A percentile compares a stretch with the other conserved stretches of the same genome.
Conservation (phyloP, 2,797 vertebrate species). For the Brotula barbata region DNA sequence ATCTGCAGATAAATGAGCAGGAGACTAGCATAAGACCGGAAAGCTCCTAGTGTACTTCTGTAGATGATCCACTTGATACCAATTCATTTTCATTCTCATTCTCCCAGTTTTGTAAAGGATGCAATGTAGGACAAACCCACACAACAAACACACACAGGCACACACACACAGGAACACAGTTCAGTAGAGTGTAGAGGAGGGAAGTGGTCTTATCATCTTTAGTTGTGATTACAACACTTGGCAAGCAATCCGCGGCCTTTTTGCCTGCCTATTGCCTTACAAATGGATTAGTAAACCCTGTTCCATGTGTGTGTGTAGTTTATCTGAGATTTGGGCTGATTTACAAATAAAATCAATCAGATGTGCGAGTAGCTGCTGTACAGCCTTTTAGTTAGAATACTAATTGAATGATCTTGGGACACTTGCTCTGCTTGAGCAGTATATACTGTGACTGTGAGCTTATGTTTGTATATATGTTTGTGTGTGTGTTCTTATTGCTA, state of each 20-base stretch:
- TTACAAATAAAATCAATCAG: slow-evolving; percentile 78
- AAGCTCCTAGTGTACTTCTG: slow-evolving; percentile 74
- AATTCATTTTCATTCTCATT: slow-evolving; percentile 71
- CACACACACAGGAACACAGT: slow-evolving; percentile 26
- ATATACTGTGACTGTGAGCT: slow-evolving; percentile 15
- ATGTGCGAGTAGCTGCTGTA: slow-evolving; percentile 72
- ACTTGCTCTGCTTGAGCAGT: slow-evolving; percentile 23
- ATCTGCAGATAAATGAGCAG: slow-evolving; percentile 66
- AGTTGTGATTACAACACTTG: slow-evolving; percentile 80
- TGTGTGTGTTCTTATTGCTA: too few species aligned
- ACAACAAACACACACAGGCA: slow-evolving; percentile 42
- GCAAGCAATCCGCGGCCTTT: slow-evolving; percentile 74
- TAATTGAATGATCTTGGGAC: slow-evolving; percentile 60
- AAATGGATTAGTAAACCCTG: slow-evolving; percentile 78
- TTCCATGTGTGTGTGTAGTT: slow-evolving; percentile 72
- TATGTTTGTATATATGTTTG: neutral
- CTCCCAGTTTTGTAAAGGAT: slow-evolving; percentile 69
- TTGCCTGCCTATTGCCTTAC: slow-evolving; percentile 78
- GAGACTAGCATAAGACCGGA: slow-evolving; percentile 73
- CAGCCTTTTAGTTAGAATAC: slow-evolving; percentile 54
- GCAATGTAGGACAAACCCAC: slow-evolving; percentile 72
- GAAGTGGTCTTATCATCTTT: slow-evolving; percentile 79
- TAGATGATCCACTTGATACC: slow-evolving; percentile 78
- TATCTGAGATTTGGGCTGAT: slow-evolving; percentile 72
- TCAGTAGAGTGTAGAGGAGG: slow-evolving; percentile 62